Conservation (phyloP, 2,113 vertebrate genomes). For the Protomyctophum bolini region DNA sequence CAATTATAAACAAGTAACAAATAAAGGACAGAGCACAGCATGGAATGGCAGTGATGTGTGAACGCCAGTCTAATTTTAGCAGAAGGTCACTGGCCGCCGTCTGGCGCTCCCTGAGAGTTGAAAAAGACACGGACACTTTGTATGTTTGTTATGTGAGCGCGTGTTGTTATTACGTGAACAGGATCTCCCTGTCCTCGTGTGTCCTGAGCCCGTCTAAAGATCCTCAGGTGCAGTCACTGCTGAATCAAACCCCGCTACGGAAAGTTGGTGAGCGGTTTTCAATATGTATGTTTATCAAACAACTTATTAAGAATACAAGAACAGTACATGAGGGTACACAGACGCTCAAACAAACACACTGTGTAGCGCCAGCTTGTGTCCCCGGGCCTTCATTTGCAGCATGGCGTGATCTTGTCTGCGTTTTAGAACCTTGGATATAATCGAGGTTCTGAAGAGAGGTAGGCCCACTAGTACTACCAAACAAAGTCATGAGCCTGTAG, state of each 20-base stretch:
- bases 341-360: not conserved
- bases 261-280: not conserved
- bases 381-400: not conserved
- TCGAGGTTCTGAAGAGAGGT: too few relatives aligned
- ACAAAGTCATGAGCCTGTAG: too few relatives aligned
- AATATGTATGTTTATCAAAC: constrained; percentile 46
- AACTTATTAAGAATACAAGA: constrained; percentile 35
- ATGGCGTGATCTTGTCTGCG: not conserved
- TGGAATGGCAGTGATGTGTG: constrained; percentile 29
- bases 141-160: constrained; percentile 11
- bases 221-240: constrained; percentile 24
- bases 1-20: constrained; percentile 30
- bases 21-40: not conserved
- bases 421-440: too few relatives aligned
- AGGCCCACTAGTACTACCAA: too few relatives aligned
- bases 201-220: constrained; percentile 25
- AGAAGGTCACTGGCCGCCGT: constrained; percentile 26
- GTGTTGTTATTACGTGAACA: constrained; percentile 10
- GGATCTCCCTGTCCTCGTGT: constrained; percentile 36
- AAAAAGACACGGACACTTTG: constrained; percentile 2
- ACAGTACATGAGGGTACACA: constrained; percentile 26
- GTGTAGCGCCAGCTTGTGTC: not conserved
- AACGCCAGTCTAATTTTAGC: constrained; percentile 49
- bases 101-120: constrained; percentile 11
- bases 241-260: constrained; percentile 46